Conservation (phyloP, 2,888 invertebrate species). For the Oxystoma pomonae region DNA sequence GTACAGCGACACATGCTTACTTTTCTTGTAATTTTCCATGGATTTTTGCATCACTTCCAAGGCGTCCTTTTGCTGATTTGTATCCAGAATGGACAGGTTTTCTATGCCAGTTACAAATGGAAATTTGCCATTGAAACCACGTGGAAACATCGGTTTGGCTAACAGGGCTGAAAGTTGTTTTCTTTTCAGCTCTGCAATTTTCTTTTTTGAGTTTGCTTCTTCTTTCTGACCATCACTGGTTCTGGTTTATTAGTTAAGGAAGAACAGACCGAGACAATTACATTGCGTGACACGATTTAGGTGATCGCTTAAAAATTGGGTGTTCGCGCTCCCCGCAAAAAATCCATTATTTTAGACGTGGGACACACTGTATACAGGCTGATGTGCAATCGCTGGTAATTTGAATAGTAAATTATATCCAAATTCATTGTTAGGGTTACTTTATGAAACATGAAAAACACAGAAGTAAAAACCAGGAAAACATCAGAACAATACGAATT, state of each 20-base stretch:
- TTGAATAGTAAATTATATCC: too few relatives aligned
- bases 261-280: too few relatives aligned
- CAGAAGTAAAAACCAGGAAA: too few relatives aligned
- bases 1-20: slow-evolving; percentile 34
- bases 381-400: too few relatives aligned
- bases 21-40: slow-evolving; percentile 38
- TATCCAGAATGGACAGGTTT: slow-evolving; percentile 10
- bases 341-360: too few relatives aligned
- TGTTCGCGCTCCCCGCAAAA: too few relatives aligned
- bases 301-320: background rate
- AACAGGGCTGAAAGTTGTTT: slow-evolving; percentile 54
- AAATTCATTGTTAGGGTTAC: too few relatives aligned
- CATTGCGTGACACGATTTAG: too few relatives aligned
- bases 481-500: too few relatives aligned
- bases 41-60: slow-evolving; percentile 55
- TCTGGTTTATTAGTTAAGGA: slow-evolving; percentile 21
- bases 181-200: slow-evolving; percentile 49
- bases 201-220: slow-evolving; percentile 37
- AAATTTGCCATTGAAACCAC: slow-evolving; percentile 64
- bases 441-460: too few relatives aligned
- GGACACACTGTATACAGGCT: too few relatives aligned
- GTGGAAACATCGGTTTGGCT: slow-evolving; percentile 60
- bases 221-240: slow-evolving; percentile 33
- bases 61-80: slow-evolving; percentile 45
- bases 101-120: slow-evolving; percentile 42